These are phyloP conservation scores for Alectoris magna DNA, from an alignment of 2,797 vertebrate species.

Conservation along the genomic window DNA sequence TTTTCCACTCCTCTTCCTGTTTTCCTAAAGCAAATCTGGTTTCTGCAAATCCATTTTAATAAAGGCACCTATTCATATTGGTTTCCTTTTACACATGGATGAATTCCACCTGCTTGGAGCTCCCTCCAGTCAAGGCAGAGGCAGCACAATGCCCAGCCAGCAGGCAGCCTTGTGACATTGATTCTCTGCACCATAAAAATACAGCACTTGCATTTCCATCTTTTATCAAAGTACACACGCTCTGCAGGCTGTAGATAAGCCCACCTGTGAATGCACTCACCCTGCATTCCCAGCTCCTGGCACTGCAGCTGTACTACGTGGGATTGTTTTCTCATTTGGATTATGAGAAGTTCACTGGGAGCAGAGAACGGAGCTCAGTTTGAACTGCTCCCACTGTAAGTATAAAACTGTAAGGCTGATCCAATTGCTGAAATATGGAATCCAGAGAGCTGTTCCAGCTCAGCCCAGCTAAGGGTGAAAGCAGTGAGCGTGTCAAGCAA, in stretches of 20 bases:
- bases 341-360: not conserved
- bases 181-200: not conserved
- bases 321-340: not conserved
- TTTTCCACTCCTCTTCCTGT: conserved; percentile 50
- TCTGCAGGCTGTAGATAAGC: not conserved
- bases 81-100: conserved; percentile 38
- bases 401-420: not conserved
- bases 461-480: not conserved
- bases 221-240: not conserved
- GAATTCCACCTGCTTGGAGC: conserved; percentile 57
- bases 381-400: not conserved
- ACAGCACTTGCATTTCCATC: not conserved
- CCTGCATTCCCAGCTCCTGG: not conserved
- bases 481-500: not conserved
- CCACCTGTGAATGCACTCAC: not conserved
- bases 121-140: not conserved
- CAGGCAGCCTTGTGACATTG: not conserved
- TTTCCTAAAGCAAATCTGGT: conserved; percentile 54
- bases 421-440: not conserved
- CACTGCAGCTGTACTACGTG: not conserved
- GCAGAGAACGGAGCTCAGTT: not conserved
- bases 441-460: not conserved
- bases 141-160: not conserved
- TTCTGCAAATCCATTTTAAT: conserved; percentile 46
- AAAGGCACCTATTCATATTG: conserved; percentile 54